Evolutionary conservation across 2,888 invertebrate genomes (phyloP).

Genomic region (Andrena flavipes): DNA sequence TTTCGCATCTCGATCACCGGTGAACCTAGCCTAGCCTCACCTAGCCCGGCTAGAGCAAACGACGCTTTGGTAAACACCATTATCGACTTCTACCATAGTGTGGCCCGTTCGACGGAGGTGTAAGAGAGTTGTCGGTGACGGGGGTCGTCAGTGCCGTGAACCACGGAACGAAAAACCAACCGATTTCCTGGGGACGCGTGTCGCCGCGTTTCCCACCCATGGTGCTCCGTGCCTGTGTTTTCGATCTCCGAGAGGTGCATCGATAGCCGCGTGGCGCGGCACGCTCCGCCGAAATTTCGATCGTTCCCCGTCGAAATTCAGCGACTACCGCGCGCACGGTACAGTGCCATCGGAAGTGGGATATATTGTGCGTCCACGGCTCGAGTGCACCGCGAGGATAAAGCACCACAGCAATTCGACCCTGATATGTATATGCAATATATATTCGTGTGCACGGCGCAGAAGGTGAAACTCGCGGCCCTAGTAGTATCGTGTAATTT

Average conservation of each 20-base stretch:
- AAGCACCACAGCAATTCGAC: constrained; percentile 40
- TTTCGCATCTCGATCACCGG: constrained; percentile 34
- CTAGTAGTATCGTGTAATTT: constrained; percentile 55
- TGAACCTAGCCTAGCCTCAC: constrained; percentile 32
- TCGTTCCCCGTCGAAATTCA: not conserved
- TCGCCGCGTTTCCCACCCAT: not conserved
- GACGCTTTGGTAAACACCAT: constrained; percentile 57
- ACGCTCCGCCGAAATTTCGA: constrained; percentile 29
- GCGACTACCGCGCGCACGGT: not conserved
- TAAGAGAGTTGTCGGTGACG: constrained; percentile 30
- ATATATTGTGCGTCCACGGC: constrained; percentile 35
- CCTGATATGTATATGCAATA: constrained; percentile 28
- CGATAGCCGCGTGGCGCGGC: constrained; percentile 37
- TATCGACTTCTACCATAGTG: constrained; percentile 45
- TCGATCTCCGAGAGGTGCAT: constrained; percentile 20
- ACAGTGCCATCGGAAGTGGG: constrained; percentile 46
- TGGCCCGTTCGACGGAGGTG: constrained; percentile 38
- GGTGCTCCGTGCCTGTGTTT: constrained; percentile 35
- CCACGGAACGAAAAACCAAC: not conserved
- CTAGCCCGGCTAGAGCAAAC: constrained; percentile 39
- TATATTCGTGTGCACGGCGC: constrained; percentile 16
- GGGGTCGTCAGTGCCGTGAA: constrained; percentile 18
- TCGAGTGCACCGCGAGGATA: constrained; percentile 32
- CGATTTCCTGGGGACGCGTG: not conserved
- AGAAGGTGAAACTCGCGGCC: constrained; percentile 40